Evolutionary conservation across 2,888 invertebrate species (phyloP).

Genomic region (Drosophila infuscata): DNA sequence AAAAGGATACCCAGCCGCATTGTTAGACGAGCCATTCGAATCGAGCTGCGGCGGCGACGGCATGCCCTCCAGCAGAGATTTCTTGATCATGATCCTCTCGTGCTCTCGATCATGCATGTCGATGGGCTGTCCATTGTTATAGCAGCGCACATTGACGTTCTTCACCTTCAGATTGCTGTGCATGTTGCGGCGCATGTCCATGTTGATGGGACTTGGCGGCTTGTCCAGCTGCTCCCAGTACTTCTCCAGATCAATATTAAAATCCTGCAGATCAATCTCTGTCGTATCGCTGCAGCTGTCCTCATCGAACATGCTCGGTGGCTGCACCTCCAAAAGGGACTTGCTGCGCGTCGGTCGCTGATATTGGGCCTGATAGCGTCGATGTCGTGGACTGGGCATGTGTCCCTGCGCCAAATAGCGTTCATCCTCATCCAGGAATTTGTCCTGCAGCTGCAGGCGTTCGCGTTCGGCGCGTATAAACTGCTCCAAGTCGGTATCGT

Average conservation of each 20-base stretch:
- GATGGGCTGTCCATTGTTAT: slow-evolving; percentile 84
- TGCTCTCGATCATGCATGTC: slow-evolving; percentile 84
- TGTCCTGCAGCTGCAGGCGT: slow-evolving; percentile 83
- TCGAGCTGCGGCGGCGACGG: slow-evolving; percentile 84
- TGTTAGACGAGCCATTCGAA: slow-evolving; percentile 60
- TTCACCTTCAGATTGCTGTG: slow-evolving; percentile 84
- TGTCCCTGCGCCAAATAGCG: slow-evolving; percentile 74
- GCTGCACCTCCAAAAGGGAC: slow-evolving; percentile 84
- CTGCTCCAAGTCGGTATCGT: slow-evolving; percentile 83
- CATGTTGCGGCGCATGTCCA: slow-evolving; percentile 85
- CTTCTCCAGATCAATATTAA: slow-evolving; percentile 85
- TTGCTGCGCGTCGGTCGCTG: slow-evolving; percentile 82
- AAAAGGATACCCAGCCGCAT: slow-evolving; percentile 79
- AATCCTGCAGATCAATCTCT: slow-evolving; percentile 84
- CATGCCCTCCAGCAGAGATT: slow-evolving; percentile 84
- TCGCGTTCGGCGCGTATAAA: slow-evolving; percentile 84
- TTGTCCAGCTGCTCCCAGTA: slow-evolving; percentile 85
- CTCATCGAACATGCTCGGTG: slow-evolving; percentile 83
- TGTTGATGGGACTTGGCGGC: slow-evolving; percentile 84
- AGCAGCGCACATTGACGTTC: slow-evolving; percentile 84
- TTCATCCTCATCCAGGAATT: slow-evolving; percentile 84
- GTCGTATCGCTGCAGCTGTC: slow-evolving; percentile 85
- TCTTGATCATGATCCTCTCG: slow-evolving; percentile 84
- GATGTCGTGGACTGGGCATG: slow-evolving; percentile 39
- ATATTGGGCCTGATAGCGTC: slow-evolving; percentile 56